Conservation (phyloP, 2,797 vertebrate species). For the Crenuchus spilurus region DNA sequence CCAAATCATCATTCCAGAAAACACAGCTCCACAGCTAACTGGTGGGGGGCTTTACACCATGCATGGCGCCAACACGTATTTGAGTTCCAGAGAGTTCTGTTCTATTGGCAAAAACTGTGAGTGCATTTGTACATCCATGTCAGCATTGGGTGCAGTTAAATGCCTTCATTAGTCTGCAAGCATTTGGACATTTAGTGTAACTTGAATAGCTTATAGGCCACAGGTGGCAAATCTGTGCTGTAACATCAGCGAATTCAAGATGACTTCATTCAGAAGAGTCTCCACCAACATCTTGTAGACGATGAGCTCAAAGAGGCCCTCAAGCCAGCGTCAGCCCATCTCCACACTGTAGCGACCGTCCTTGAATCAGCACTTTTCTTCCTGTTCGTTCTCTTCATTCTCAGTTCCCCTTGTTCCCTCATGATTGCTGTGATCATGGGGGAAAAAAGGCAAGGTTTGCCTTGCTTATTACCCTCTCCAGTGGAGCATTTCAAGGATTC, state of each 20-base stretch:
- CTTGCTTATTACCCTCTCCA: constrained; percentile 61
- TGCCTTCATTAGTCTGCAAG: no score
- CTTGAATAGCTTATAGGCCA: background rate
- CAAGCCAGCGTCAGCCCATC: background rate
- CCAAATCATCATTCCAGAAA: no score
- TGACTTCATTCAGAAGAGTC: background rate
- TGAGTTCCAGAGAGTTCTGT: no score
- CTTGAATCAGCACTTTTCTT: constrained; percentile 31
- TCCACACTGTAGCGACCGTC: constrained; percentile 14
- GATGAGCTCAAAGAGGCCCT: constrained; percentile 5
- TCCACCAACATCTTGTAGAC: background rate
- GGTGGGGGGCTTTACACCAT: no score
- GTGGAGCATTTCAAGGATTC: constrained; percentile 58
- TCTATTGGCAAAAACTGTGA: no score
- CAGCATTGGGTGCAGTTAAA: no score
- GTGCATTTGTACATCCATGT: no score
- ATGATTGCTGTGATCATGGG: constrained; percentile 56
- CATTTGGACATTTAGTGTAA: no score
- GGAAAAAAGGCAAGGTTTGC: constrained; percentile 48
- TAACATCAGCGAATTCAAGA: background rate
- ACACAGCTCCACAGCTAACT: no score
- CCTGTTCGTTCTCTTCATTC: constrained; percentile 6
- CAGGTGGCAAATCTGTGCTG: background rate
- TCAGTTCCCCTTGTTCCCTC: constrained; percentile 42
- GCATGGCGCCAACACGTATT: no score